Conservation (phyloP, 1,140 invertebrate species). For the Littorina saxatilis region DNA sequence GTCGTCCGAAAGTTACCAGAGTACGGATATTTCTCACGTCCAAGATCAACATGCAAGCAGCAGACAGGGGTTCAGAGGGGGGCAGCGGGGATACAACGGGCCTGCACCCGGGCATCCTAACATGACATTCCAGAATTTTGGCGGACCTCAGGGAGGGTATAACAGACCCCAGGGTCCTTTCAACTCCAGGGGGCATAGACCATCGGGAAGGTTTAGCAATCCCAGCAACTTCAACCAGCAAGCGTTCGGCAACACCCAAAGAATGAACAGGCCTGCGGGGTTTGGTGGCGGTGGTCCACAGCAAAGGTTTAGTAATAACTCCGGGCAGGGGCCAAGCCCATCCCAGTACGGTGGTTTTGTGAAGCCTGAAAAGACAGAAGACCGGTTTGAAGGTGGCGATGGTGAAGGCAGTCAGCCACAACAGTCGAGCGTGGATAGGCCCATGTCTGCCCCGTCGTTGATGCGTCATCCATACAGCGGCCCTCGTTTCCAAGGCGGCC, state of each 20-base stretch:
- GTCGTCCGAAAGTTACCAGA: constrained; percentile 33
- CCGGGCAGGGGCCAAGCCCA: background rate
- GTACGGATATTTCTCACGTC: constrained; percentile 13
- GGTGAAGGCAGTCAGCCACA: background rate
- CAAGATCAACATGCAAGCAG: background rate
- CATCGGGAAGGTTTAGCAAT: background rate
- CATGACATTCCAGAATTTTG: background rate
- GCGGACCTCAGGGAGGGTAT: background rate
- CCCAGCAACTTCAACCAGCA: background rate
- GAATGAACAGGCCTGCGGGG: background rate
- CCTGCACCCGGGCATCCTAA: background rate
- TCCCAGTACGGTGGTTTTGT: constrained; percentile 25
- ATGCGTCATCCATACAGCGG: constrained; percentile 9
- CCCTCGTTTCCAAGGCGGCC: background rate
- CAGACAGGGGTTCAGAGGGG: constrained; percentile 10
- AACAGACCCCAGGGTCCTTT: background rate
- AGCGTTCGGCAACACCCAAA: too few relatives aligned
- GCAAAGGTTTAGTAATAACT: background rate
- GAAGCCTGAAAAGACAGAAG: constrained; percentile 8
- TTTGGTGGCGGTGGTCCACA: background rate
- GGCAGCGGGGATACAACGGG: background rate
- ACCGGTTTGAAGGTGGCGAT: constrained; percentile 30
- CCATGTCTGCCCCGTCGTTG: background rate
- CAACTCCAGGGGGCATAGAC: background rate
- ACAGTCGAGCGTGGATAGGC: background rate